phyloP scores from a whole-genome alignment of 2,113 vertebrate genomes.

The Oophaga pumilio region DNA sequence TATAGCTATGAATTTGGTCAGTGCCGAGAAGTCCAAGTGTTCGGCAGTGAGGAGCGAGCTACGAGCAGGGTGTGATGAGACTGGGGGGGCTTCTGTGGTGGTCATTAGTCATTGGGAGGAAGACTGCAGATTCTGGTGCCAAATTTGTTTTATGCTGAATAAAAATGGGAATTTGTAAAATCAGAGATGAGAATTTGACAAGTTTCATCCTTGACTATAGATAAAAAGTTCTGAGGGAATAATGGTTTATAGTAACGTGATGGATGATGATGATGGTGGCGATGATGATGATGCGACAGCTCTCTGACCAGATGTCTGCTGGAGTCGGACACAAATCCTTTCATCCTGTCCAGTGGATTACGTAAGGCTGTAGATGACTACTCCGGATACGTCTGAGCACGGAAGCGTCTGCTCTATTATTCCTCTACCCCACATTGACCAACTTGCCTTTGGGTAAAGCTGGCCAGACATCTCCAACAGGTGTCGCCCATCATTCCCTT shows the following conservation, averaged over 20 bases:
- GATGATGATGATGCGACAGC: no score
- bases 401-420: no score
- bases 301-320: no score
- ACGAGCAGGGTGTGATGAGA: no score
- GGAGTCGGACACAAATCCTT: no score
- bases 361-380: no score
- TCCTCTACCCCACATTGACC: no score
- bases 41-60: not conserved
- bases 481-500: no score
- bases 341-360: no score
- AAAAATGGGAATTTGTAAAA: not conserved
- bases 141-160: no score
- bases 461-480: no score
- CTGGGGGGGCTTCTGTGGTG: not conserved
- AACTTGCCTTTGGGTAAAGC: no score
- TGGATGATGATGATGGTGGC: not conserved
- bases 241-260: not conserved
- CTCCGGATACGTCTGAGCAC: not conserved
- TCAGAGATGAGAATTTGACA: not conserved
- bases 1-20: conserved; percentile 41
- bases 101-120: not conserved
- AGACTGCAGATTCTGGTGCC: not conserved
- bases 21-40: not conserved
- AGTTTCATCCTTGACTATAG: not conserved
- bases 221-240: not conserved